phyloP scores from a whole-genome alignment of 2,888 invertebrate genomes.

The Cremastinae sp. region DNA sequence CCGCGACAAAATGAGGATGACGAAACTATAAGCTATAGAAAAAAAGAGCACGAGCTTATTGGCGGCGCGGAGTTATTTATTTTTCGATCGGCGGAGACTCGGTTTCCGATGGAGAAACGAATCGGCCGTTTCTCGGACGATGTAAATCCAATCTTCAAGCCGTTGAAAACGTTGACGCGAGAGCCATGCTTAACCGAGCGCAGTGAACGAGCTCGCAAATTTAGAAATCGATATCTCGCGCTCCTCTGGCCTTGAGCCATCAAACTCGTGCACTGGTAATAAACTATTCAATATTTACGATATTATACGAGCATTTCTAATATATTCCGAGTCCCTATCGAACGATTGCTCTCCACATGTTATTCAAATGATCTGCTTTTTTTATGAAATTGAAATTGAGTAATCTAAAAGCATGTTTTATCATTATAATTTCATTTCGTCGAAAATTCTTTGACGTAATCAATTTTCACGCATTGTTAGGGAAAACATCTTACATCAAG shows the following conservation, averaged over 20 bases:
- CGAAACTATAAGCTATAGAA: conserved; percentile 6
- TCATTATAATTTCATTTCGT: too few relatives aligned
- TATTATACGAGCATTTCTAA: conserved; percentile 8
- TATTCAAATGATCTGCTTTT: background rate
- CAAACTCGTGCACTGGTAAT: conserved; percentile 10
- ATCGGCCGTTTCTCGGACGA: conserved; percentile 7
- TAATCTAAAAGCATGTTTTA: background rate
- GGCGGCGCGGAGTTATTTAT: background rate
- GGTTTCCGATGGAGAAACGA: conserved; percentile 3
- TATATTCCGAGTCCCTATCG: background rate
- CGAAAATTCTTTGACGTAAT: background rate
- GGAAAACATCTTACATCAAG: too few relatives aligned
- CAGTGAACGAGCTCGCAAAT: conserved; percentile 48
- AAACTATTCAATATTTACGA: conserved; percentile 2
- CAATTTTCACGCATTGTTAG: background rate
- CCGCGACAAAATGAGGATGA: background rate
- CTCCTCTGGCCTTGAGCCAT: conserved; percentile 41
- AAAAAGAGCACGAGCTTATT: background rate
- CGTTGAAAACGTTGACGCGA: conserved; percentile 29
- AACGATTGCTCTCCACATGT: background rate
- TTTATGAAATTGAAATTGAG: background rate
- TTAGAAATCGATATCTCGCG: conserved; percentile 38
- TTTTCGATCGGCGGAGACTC: background rate
- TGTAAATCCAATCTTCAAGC: conserved; percentile 19
- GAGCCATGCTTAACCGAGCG: conserved; percentile 43